Evolutionary conservation across 2,797 vertebrate genomes (phyloP), one percentile per base, ranked within the genome.

Genomic region (Sebastes nivosus): DNA sequence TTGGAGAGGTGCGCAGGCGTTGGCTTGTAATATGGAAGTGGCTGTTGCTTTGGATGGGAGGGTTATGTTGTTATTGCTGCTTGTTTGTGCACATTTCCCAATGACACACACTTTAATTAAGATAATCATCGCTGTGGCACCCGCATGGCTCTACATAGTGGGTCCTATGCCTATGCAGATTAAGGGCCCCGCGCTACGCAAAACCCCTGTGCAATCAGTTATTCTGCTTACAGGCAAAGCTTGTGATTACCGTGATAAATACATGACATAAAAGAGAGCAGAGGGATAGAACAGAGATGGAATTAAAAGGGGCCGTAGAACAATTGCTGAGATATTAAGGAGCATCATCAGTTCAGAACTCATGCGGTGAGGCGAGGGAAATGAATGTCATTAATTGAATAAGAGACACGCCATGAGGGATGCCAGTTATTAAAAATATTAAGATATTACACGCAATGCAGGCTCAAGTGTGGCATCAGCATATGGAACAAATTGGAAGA

Each of bases 91-190:
- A 92, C 75, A 90, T 94, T 91, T 94, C 71, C 89, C 87, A 92
- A 81, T 92, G 92, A 94, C 91, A 92, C 80, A 80, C 72, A 89
- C 88, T 95, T 94, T 95, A 94, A 95, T 96, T 95, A 94, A 92
- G 91, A 95, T 92, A 92, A 95, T 94, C 91, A 95, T 94, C 93
- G 70, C 61, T 4, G 70, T 75, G 79, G 87, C 74, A 84, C 78
- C 91, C 42, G 54, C 88, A 75, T 82, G 92, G 91, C 80, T 87
- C 81, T 70, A 84, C 72, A 42, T 42, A 74, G 73, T 84, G 81
- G 82, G 83, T 66, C 83, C 78, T 67, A 80, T 91, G 80, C 72
- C 78, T 69, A 80, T 91, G 79, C 72, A 91, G 90, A 94, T 91
- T 86, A 84, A 85, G 81, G 46, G 20, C 18, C 80, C 57, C 42